These are phyloP conservation scores for Vulpes lagopus DNA, from an alignment of 2,113 vertebrate species.

Conservation along the genomic window DNA sequence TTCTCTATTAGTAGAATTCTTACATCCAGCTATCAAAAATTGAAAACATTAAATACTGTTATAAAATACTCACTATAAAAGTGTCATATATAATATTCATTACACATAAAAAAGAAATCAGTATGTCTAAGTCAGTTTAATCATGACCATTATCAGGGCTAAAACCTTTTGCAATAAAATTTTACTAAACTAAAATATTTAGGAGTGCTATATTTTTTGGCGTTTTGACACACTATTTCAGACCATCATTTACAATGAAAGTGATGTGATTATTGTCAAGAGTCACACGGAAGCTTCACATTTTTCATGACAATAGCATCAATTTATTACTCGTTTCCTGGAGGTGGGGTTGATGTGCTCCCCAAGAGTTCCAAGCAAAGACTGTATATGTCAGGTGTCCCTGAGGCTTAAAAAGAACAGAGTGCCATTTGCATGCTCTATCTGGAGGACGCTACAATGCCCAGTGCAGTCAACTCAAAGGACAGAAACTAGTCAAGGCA, in stretches of 20 bases:
- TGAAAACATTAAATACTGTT: conserved; percentile 86
- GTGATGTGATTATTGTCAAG: conserved; percentile 66
- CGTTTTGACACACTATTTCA: conserved; percentile 43
- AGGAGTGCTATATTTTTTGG: conserved; percentile 81
- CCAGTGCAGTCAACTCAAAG: not conserved
- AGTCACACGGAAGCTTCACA: conserved; percentile 54
- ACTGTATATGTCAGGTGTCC: not conserved
- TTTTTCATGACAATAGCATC: conserved; percentile 58
- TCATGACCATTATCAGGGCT: conserved; percentile 85
- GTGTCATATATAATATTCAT: conserved; percentile 89
- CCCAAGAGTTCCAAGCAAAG: not conserved
- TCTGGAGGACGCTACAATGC: not conserved
- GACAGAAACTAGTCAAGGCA: not conserved
- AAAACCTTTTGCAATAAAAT: conserved; percentile 87
- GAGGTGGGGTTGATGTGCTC: not conserved
- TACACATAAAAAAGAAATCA: conserved; percentile 88
- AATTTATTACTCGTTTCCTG: conserved; percentile 49
- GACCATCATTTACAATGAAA: conserved; percentile 71
- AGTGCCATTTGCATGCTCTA: not conserved
- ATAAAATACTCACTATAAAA: conserved; percentile 87
- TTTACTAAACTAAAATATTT: conserved; percentile 87
- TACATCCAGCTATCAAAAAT: conserved; percentile 84
- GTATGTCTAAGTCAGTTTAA: conserved; percentile 87
- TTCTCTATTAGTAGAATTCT: conserved; percentile 77
- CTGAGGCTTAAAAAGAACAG: not conserved